These are phyloP conservation scores for Agonopterix alstromeriana DNA, from an alignment of 2,888 invertebrate species.

Conservation along the genomic window DNA sequence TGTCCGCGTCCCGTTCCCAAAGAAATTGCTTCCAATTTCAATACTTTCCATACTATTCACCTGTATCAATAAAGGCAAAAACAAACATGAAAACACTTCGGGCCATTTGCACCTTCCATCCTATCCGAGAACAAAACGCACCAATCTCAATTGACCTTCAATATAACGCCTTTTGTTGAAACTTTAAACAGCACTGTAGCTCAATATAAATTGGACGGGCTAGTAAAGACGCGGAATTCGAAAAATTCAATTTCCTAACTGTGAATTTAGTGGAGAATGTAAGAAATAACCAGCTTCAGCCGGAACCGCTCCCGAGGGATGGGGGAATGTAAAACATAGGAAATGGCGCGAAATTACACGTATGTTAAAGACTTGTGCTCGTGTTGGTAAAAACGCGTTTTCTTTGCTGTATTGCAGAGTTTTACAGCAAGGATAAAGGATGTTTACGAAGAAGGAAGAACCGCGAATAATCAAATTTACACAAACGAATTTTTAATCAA, in stretches of 20 bases:
- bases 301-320: conserved; percentile 42
- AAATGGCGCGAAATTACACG: conserved; percentile 46
- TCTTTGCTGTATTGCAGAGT: too few relatives aligned
- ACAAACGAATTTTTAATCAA: too few relatives aligned
- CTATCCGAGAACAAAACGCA: conserved; percentile 36
- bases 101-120: conserved; percentile 23
- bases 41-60: not conserved
- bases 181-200: conserved; percentile 13
- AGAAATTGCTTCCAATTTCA: not conserved
- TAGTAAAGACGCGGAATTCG: conserved; percentile 51
- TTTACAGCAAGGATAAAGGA: too few relatives aligned
- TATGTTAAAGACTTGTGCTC: conserved; percentile 12
- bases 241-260: conserved; percentile 71
- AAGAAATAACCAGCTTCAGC: conserved; percentile 56
- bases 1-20: too few relatives aligned
- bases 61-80: conserved; percentile 8
- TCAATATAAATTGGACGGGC: conserved; percentile 30
- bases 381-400: too few relatives aligned
- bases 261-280: conserved; percentile 64
- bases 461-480: too few relatives aligned
- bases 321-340: conserved; percentile 55
- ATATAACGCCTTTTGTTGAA: conserved; percentile 10
- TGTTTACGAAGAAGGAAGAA: too few relatives aligned
- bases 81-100: conserved; percentile 27
- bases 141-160: conserved; percentile 27